Evolutionary conservation across 37 sponge, comb jelly and placozoan genomes (phyloP), one percentile per base, ranked within the genome.

Genomic region (Beroe ovata): DNA sequence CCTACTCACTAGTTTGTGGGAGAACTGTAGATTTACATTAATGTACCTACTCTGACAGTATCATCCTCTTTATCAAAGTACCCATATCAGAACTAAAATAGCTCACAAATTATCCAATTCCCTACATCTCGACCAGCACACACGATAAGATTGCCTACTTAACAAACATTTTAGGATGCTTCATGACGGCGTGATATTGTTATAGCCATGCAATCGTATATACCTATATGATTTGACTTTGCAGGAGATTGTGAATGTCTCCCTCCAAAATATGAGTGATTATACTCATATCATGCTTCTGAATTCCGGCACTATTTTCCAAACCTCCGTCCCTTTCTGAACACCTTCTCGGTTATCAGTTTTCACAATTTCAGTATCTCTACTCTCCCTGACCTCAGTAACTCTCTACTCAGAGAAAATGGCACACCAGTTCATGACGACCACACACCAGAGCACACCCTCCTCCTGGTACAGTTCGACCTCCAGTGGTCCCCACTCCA

Each of bases 391-490:
- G 11, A 47, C 54, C 6, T 16, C 11, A 16, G 11, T 16, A 47
- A 47, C 11, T 6, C 6, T 47, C 11, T 16, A 47, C 6, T 47
- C 6, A 47, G 54, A 47, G 54, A 47, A 47, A 47, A 47, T 47
- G 54, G 11, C 6, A 11, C 6, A 47, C 6, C 11, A 47, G 11
- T 11, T 47, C 54, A 47, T 47, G 54, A 61, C 63, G 26, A 66
- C 69, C 18, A 8, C 25, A 18, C 36, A 66, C 36, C 30, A 30
- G 69, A 66, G 32, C 33, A 66, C 69, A 3, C 30, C 69, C 35
- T 66, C 69, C 36, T 34, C 33, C 33, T 34, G 33, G 36, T 66
- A 66, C 69, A 66, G 30, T 37, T 34, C 69, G 2, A 66, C 69
- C 69, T 66, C 69, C 11, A 47, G 54, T 47, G 54, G 54, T 47